A percentile compares a stretch with the other conserved stretches of the same genome.
phyloP scores from a whole-genome alignment of 2,797 vertebrate genomes.

The Anisognathus igniventris region DNA sequence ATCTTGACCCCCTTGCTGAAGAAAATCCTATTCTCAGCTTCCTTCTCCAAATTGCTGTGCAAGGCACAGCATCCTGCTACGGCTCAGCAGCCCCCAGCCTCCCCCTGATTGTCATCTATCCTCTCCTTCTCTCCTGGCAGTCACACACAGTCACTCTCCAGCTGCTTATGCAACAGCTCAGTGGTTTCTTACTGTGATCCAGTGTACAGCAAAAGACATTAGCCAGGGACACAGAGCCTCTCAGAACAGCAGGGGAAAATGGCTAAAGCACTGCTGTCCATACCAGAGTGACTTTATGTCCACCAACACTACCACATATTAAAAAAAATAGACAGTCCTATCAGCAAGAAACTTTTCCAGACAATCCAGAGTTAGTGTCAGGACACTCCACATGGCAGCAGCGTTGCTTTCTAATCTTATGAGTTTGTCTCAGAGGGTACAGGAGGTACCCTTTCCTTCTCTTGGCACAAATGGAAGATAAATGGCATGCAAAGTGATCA shows the following conservation, averaged over 20 bases:
- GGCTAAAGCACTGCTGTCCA: neutral
- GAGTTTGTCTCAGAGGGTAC: neutral
- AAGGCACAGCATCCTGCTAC: neutral
- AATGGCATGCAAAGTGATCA: neutral
- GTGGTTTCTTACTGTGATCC: neutral
- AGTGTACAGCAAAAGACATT: neutral
- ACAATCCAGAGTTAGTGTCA: neutral
- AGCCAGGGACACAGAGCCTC: neutral
- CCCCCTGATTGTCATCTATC: neutral
- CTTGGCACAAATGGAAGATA: neutral
- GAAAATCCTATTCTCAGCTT: neutral
- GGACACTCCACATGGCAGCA: neutral
- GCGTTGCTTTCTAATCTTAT: neutral
- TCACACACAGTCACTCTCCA: neutral
- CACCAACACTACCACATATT: neutral
- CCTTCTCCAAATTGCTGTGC: neutral
- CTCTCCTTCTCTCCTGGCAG: neutral
- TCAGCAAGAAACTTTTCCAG: neutral
- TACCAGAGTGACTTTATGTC: neutral
- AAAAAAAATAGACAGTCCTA: neutral
- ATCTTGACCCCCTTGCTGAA: neutral
- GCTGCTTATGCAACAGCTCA: constrained; percentile 27
- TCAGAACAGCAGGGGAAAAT: neutral
- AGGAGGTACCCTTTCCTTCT: neutral
- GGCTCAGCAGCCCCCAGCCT: neutral